Conservation (phyloP, 2,888 invertebrate species). For the Limenitis camilla region DNA sequence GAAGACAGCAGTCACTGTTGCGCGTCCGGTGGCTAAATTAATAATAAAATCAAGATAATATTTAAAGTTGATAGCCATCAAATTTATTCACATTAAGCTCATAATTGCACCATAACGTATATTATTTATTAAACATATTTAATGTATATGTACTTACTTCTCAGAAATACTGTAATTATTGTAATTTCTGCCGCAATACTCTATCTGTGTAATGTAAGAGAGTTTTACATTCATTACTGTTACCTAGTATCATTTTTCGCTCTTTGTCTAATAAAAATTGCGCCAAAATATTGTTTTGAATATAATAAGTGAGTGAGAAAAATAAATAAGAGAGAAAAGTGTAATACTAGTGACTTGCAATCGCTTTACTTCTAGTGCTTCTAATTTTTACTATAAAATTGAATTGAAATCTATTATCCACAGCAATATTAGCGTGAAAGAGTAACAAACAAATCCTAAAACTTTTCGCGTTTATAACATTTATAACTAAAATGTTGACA, state of each 20-base stretch:
- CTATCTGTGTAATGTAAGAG: background rate
- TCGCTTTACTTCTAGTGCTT: too few species aligned
- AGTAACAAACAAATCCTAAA: background rate
- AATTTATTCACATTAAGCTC: conserved; percentile 22
- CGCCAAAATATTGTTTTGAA: too few species aligned
- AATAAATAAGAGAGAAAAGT: too few species aligned
- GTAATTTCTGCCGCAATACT: background rate
- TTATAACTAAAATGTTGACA: background rate
- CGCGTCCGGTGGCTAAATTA: conserved; percentile 18
- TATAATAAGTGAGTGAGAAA: too few species aligned
- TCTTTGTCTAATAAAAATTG: too few species aligned
- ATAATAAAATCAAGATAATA: conserved; percentile 23
- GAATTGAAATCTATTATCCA: background rate
- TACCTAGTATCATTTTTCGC: too few species aligned
- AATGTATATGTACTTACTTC: conserved; percentile 14
- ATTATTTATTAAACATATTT: conserved; percentile 19
- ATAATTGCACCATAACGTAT: conserved; percentile 18
- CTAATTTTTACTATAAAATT: too few species aligned
- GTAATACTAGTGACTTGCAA: too few species aligned
- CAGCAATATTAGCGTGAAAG: too few species aligned
- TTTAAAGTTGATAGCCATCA: conserved; percentile 24
- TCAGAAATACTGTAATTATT: conserved; percentile 5
- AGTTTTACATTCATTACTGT: background rate
- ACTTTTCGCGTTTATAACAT: background rate
- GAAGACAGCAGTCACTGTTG: conserved; percentile 14